Evolutionary conservation across 2,888 invertebrate genomes (phyloP), one percentile per base, ranked within the genome.

Genomic region (Spisula subtruncata): DNA sequence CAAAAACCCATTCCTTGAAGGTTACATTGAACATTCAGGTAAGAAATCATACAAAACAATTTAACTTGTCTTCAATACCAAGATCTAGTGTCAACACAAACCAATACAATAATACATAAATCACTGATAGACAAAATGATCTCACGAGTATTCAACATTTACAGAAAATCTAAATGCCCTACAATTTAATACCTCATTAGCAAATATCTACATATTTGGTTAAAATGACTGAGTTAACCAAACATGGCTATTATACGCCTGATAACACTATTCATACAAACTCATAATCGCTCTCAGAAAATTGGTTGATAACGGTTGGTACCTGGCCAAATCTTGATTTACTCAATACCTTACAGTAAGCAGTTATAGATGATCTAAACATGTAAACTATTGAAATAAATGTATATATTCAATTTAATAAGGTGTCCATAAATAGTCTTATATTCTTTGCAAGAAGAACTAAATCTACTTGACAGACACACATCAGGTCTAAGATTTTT

Each of bases 191-290:
- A 79, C 60, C 85, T 81, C 85, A 86, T 86, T 86, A 86, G 18
- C 56, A 54, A 86, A 86, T 86, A 56, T 56, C 20, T 54, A 80
- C 56, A 82, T 51, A 81, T 86, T 66, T 86, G 51, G 56, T 60
- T 66, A 60, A 86, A 86, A 54, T 25, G 51, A 81, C 60, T 32
- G 56, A 86, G 86, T 81, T 81, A 82, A 86, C 81, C 60, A 86
- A 86, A 86, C 86, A 86, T 41, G 66, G n/a, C 20, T 66, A 81
- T 81, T 82, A 86, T 86, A 81, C 81, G 81, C 60, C 66, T 60
- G 46, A 66, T 48, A 86, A 29, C 81, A 66, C 86, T 82, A 81
- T 81, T 81, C 86, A 86, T 81, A 66, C 56, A 29, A 41, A 66
- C 66, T 85, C 80, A 85, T 75, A 32, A 75, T 75, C 75, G 18